Conservation (phyloP, 35 echinoderm and acorn worm species). For the Acanthaster planci region DNA sequence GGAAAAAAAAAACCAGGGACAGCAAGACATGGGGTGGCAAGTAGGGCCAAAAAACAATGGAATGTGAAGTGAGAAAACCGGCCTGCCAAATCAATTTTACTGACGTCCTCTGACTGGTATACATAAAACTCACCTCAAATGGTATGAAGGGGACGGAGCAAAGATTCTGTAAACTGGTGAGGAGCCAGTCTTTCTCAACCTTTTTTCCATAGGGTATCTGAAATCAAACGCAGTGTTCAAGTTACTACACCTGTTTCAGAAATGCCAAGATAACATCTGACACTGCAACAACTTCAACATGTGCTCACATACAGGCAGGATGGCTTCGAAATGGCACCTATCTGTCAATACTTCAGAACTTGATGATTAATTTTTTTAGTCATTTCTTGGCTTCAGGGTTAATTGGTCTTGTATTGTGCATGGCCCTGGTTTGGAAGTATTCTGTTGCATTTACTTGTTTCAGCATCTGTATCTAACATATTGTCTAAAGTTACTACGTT, state of each 20-base stretch:
- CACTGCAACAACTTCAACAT: not conserved
- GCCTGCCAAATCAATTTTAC: too few species aligned
- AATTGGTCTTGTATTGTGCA: too few species aligned
- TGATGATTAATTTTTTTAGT: not conserved
- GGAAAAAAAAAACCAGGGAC: too few species aligned
- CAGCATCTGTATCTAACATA: too few species aligned
- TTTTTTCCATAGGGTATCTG: slow-evolving; percentile 57
- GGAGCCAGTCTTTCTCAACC: slow-evolving; percentile 35
- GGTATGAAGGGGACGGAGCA: slow-evolving; percentile 43
- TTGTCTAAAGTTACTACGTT: too few species aligned
- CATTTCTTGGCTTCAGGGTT: too few species aligned
- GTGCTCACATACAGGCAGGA: not conserved
- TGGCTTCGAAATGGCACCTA: not conserved
- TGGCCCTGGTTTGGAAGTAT: too few species aligned
- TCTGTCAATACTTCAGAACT: not conserved
- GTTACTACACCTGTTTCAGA: not conserved
- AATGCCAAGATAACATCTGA: not conserved
- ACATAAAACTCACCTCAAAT: slow-evolving; percentile 27
- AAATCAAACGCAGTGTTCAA: not conserved
- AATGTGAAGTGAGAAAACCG: not conserved
- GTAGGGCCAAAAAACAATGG: slow-evolving; percentile 22
- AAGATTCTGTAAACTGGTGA: slow-evolving; percentile 32
- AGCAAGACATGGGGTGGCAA: too few species aligned
- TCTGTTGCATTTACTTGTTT: too few species aligned
- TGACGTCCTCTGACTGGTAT: not conserved